Evolutionary conservation across 2,888 invertebrate species (phyloP), one percentile per base, ranked within the genome.

Genomic region (Agrochola lychnidis): DNA sequence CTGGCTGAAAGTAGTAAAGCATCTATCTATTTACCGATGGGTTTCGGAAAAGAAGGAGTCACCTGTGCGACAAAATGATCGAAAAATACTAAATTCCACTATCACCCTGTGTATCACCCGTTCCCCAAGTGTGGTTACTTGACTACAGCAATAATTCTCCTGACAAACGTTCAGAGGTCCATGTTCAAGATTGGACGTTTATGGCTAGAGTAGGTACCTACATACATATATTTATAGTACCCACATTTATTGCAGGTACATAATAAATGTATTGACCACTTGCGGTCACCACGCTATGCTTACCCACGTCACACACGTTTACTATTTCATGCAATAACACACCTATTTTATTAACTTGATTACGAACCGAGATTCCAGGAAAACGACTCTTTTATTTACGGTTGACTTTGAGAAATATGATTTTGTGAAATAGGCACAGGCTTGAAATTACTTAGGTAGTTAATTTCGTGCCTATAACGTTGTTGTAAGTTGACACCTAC

Each of bases 261-360:
- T 56, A 57, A 56, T 16, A 76, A 66, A 53, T 56, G n/a, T 68
- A 45, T 70, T 59, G 66, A 45, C 61, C 72, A 59, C 51, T 62
- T 40, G 57, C 59, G n/a, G 48, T 30, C 53, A 42, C 45, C 53
- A 25, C 10, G 22, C 53, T 59, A 57, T n/a, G 40, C 71, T 42
- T 70, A 73, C 69, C 73, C 61, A 70, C 66, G 56, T 72, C 75
- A 75, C 69, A 81, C 61, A 62, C 61, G 69, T 64, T 78, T 69
- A 70, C 71, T 81, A 75, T 83, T 83, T 76, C 73, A 82, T 75
- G 73, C 68, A 74, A 83, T 88, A 87, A 87, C 87, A 83, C 79
- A 87, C 81, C 85, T 87, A 89, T 89, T 91, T 90, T 91, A 91
- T 88, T 88, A 75, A 75, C 85, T 84, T 85, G 86, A 88, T 90